Percentiles rank a stretch among this genome's conserved stretches.
phyloP scores from a whole-genome alignment of 2,113 vertebrate species.

The Argyrosomus japonicus region DNA sequence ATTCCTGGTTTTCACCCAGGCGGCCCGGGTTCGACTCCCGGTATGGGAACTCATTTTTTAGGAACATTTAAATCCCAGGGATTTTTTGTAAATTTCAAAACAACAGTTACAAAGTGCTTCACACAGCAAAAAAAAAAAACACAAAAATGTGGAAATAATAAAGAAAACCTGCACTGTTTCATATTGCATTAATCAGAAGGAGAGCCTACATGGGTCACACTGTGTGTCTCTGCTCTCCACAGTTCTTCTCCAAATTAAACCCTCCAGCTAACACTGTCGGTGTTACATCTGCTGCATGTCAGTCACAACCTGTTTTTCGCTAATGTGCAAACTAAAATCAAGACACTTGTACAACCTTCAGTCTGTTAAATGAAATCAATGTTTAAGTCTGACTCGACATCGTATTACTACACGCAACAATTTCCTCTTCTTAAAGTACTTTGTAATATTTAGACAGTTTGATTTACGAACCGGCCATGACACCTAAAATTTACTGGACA shows the following conservation, averaged over 20 bases:
- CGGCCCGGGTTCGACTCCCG: constrained; percentile 78
- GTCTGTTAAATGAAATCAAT: not conserved
- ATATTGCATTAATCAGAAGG: not conserved
- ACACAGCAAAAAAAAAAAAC: not conserved
- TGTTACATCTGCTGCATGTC: constrained; percentile 47
- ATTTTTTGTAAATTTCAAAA: not conserved
- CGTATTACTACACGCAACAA: not conserved
- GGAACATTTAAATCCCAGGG: not conserved
- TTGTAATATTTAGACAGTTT: not conserved
- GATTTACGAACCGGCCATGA: not conserved
- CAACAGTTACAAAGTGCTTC: not conserved
- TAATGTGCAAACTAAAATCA: constrained; percentile 23
- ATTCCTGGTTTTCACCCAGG: constrained; percentile 83
- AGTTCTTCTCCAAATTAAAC: constrained; percentile 26
- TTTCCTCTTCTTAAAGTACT: too few relatives aligned
- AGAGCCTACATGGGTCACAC: not conserved
- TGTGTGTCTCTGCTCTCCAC: not conserved
- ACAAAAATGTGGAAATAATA: not conserved
- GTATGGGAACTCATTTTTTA: constrained; percentile 40
- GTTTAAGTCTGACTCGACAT: not conserved
- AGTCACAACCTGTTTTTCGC: constrained; percentile 33
- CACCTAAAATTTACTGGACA: not conserved
- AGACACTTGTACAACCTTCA: constrained; percentile 1
- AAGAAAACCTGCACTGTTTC: not conserved
- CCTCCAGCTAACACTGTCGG: not conserved